Conservation (phyloP, 1,140 invertebrate genomes). For the Belonocnema kinseyi region DNA sequence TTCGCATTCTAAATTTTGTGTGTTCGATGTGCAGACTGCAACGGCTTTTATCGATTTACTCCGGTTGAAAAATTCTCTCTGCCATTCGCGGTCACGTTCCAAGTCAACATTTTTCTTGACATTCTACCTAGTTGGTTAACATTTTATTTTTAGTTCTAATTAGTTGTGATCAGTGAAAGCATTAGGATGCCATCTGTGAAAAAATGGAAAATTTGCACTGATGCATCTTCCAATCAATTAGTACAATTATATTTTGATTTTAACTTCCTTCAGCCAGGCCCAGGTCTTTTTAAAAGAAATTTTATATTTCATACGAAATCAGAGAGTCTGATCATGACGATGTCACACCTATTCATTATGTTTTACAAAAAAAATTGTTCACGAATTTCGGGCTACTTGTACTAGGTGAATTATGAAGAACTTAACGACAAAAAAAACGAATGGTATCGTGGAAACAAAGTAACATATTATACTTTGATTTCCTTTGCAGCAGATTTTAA, state of each 20-base stretch:
- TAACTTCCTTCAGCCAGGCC: no score
- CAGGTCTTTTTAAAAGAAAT: no score
- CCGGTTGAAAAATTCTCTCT: conserved; percentile 38
- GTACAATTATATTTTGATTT: not conserved
- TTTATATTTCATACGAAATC: no score
- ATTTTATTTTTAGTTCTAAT: not conserved
- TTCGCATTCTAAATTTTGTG: conserved; percentile 61
- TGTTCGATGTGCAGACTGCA: conserved; percentile 66
- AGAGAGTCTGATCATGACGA: no score
- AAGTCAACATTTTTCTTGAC: conserved; percentile 41
- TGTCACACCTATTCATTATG: no score
- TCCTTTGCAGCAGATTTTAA: no score
- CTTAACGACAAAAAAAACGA: no score
- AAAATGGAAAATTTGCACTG: not conserved
- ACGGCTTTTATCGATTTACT: conserved; percentile 63
- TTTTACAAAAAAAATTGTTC: no score
- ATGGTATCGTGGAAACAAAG: no score
- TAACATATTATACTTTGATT: no score
- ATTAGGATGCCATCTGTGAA: not conserved
- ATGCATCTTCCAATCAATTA: not conserved
- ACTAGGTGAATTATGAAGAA: no score
- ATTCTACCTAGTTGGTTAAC: conserved; percentile 38
- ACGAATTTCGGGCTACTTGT: no score
- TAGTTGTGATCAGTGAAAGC: not conserved
- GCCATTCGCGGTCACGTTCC: conserved; percentile 40